Conservation (phyloP, 35 echinoderm and acorn worm genomes). For the Chiridota heheva region DNA sequence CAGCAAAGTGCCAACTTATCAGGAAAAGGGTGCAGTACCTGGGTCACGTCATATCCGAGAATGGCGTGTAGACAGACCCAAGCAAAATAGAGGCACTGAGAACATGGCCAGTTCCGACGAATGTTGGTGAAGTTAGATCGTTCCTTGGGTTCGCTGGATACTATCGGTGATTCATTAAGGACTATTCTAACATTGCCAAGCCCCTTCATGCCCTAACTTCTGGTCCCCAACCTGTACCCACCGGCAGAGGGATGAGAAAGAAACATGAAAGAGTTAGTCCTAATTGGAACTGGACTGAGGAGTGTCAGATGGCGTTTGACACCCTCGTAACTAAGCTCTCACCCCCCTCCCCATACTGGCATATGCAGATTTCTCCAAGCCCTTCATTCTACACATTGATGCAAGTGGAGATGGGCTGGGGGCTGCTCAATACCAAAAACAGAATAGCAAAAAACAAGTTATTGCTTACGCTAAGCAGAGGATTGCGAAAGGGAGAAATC, state of each 20-base stretch:
- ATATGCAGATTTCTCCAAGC: constrained; percentile 61
- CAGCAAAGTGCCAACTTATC: constrained; percentile 23
- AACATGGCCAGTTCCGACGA: constrained; percentile 55
- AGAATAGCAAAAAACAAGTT: constrained; percentile 37
- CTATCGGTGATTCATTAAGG: constrained; percentile 22
- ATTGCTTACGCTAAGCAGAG: constrained; percentile 59
- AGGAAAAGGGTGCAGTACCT: constrained; percentile 23
- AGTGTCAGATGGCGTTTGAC: constrained; percentile 36
- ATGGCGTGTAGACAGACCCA: constrained; percentile 59
- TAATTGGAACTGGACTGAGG: constrained; percentile 11
- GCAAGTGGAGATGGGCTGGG: constrained; percentile 61
- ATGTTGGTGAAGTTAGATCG: constrained; percentile 10
- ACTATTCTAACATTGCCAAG: constrained; percentile 18
- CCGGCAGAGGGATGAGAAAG: too few species aligned
- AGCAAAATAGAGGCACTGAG: constrained; percentile 53
- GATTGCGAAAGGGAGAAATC: constrained; percentile 45
- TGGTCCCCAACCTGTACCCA: background rate
- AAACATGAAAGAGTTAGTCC: too few species aligned
- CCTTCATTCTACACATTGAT: constrained; percentile 68
- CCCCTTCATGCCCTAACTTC: constrained; percentile 50
- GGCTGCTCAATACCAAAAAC: constrained; percentile 60
- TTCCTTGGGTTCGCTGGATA: constrained; percentile 45
- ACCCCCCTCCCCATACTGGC: constrained; percentile 19
- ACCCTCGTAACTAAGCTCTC: constrained; percentile 33
- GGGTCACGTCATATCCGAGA: constrained; percentile 52